phyloP scores from a whole-genome alignment of 1,140 invertebrate species.

The Cydia amplana region DNA sequence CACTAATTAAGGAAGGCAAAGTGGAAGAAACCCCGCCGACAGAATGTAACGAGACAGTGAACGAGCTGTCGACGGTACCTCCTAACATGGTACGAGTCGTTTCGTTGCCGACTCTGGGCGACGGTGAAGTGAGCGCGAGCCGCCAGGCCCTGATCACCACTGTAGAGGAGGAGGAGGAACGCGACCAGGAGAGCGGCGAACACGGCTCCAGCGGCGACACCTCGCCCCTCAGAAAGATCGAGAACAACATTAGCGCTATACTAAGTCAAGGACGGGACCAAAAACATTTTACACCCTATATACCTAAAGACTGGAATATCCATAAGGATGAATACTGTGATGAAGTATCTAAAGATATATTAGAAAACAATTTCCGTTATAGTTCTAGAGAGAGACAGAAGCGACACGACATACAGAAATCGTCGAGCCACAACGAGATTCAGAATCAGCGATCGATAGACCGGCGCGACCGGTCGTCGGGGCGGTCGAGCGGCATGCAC shows the following conservation, averaged over 20 bases:
- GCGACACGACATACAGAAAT: slow-evolving; percentile 80
- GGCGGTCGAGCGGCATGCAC: slow-evolving; percentile 81
- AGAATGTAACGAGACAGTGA: slow-evolving; percentile 77
- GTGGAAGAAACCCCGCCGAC: slow-evolving; percentile 72
- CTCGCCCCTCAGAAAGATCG: slow-evolving; percentile 83
- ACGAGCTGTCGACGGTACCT: slow-evolving; percentile 77
- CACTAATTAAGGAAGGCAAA: slow-evolving; percentile 85
- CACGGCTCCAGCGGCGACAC: slow-evolving; percentile 78
- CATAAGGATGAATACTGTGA: slow-evolving; percentile 80
- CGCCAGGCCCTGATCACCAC: slow-evolving; percentile 78
- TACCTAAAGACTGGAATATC: slow-evolving; percentile 80
- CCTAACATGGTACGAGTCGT: slow-evolving; percentile 84
- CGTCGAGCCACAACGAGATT: slow-evolving; percentile 81
- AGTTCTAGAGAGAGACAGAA: slow-evolving; percentile 78
- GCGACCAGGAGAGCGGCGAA: slow-evolving; percentile 79
- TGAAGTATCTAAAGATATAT: slow-evolving; percentile 75
- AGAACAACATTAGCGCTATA: slow-evolving; percentile 84
- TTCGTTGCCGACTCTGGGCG: slow-evolving; percentile 82
- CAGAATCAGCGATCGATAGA: slow-evolving; percentile 79
- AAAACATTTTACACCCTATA: slow-evolving; percentile 76
- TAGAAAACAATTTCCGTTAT: slow-evolving; percentile 76
- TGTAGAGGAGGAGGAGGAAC: slow-evolving; percentile 84
- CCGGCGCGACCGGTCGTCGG: slow-evolving; percentile 76
- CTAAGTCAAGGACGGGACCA: slow-evolving; percentile 79
- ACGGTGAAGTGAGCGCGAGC: slow-evolving; percentile 70